A percentile compares a stretch with the other conserved stretches of the same genome.
Conservation (phyloP, 2,113 vertebrate species). For the Cariama cristata region DNA sequence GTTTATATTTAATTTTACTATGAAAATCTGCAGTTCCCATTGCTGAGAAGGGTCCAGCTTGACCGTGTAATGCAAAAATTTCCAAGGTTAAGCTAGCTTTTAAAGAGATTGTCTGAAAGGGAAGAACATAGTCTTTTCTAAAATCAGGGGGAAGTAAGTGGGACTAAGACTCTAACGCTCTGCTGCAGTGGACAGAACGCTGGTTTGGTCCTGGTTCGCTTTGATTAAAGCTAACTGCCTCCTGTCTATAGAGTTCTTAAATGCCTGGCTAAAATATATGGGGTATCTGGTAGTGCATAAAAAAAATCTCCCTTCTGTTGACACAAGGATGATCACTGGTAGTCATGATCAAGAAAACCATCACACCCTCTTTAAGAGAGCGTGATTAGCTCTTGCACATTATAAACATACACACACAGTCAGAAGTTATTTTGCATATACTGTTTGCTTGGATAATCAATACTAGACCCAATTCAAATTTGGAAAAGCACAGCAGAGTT, state of each 20-base stretch:
- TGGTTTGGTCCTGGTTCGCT: not conserved
- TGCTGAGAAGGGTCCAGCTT: not conserved
- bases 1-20: not conserved
- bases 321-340: not conserved
- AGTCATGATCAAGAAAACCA: not conserved
- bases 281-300: not conserved
- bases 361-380: not conserved
- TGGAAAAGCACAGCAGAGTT: not conserved
- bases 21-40: not conserved
- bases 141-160: not conserved
- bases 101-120: not conserved
- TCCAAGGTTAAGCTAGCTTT: not conserved
- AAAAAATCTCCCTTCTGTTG: not conserved
- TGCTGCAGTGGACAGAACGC: not conserved
- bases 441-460: not conserved
- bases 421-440: not conserved
- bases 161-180: not conserved
- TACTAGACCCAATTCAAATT: not conserved
- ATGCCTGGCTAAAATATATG: not conserved
- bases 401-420: rapidly evolving
- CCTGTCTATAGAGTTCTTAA: not conserved
- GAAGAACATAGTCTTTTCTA: not conserved
- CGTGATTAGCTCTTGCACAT: not conserved
- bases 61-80: not conserved
- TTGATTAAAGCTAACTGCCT: not conserved